phyloP scores from a whole-genome alignment of 2,797 vertebrate species.

The Spinus olivaceus region DNA sequence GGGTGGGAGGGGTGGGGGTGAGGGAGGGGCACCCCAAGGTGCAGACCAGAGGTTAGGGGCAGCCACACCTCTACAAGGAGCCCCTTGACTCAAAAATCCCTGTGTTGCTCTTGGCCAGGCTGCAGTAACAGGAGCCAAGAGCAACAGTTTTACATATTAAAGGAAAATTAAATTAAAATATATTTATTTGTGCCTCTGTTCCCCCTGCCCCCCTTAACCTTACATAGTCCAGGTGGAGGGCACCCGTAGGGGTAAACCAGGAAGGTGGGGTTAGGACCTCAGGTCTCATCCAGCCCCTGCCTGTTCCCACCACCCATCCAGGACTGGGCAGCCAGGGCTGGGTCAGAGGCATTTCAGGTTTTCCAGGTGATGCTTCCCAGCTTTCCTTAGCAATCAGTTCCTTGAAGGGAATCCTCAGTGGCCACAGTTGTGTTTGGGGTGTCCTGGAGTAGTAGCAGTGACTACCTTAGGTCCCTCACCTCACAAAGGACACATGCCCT shows the following conservation, averaged over 20 bases:
- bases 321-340: not conserved
- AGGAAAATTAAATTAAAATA: conserved; percentile 66
- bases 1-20: too few species aligned
- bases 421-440: not conserved
- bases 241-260: rapidly evolving
- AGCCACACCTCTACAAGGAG: not conserved
- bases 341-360: rapidly evolving
- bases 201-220: not conserved
- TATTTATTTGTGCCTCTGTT: not conserved
- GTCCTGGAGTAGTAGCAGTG: not conserved
- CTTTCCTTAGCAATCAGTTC: not conserved
- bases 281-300: not conserved
- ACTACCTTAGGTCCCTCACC: not conserved
- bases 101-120: conserved; percentile 37
- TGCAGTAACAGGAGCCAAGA: conserved; percentile 21
- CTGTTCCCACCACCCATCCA: rapidly evolving
- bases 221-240: not conserved
- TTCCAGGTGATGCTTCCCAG: not conserved
- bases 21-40: not conserved
- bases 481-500: rapidly evolving
- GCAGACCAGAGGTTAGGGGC: not conserved
- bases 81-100: not conserved
- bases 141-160: conserved; percentile 61
- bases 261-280: not conserved
- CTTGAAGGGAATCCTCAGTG: not conserved